Conservation (phyloP, 2,797 vertebrate genomes). For the Cyprinella venusta region DNA sequence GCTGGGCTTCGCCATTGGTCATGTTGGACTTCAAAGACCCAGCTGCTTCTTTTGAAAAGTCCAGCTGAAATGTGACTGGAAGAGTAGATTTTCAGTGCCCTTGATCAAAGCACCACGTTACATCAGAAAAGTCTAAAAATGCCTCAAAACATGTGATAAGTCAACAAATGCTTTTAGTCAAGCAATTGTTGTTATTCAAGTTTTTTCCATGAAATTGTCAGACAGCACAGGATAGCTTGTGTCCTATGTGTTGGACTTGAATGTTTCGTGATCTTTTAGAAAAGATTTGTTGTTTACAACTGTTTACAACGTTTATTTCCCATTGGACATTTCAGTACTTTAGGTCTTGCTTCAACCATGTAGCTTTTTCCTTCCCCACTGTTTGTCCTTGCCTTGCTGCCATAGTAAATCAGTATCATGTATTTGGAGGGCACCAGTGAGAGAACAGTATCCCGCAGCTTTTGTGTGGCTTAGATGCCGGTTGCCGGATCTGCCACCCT, state of each 20-base stretch:
- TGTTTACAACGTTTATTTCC: background rate
- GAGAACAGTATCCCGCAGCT: conserved; percentile 32
- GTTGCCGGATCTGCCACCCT: conserved; percentile 37
- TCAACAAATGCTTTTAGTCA: conserved; percentile 7
- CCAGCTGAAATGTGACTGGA: conserved; percentile 67
- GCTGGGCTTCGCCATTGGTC: conserved; percentile 73
- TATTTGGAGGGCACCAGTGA: conserved; percentile 38
- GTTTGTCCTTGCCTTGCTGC: conserved; percentile 37
- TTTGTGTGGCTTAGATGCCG: conserved; percentile 36
- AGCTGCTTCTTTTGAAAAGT: conserved; percentile 73
- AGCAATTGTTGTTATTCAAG: background rate
- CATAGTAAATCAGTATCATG: conserved; percentile 37
- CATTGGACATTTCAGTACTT: conserved; percentile 6
- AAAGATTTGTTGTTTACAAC: conserved; percentile 18
- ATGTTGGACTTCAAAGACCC: conserved; percentile 79
- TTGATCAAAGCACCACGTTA: conserved; percentile 73
- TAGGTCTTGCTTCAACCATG: conserved; percentile 4
- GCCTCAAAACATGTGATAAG: conserved; percentile 6
- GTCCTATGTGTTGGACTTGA: background rate
- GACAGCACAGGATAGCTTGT: background rate
- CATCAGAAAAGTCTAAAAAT: conserved; percentile 13
- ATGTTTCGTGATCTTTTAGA: background rate
- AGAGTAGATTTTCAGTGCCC: conserved; percentile 64
- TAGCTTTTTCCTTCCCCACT: conserved; percentile 2
- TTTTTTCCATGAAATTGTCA: conserved; percentile 4